Conservation (phyloP, 2,797 vertebrate genomes). For the Ptychadena robeensis region DNA sequence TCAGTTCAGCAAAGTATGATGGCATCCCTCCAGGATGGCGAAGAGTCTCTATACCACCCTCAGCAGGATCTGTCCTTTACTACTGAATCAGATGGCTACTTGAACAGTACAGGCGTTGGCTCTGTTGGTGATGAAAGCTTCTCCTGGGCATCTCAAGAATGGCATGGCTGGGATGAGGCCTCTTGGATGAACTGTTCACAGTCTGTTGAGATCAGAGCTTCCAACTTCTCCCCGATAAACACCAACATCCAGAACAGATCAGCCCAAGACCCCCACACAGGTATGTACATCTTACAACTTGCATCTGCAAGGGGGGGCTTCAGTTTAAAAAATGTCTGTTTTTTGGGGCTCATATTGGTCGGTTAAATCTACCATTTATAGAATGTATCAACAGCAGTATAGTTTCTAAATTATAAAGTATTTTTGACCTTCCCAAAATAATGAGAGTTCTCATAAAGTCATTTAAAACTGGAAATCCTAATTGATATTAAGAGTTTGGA, state of each 20-base stretch:
- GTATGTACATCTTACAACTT: conserved; percentile 1
- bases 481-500: too few relatives aligned
- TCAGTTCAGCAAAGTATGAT: not conserved
- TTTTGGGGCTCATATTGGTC: too few relatives aligned
- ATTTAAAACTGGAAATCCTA: too few relatives aligned
- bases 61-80: not conserved
- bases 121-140: conserved; percentile 47
- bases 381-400: too few relatives aligned
- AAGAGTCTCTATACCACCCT: conserved; percentile 21
- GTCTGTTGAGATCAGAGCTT: not conserved
- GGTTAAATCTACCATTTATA: too few relatives aligned
- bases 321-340: too few relatives aligned
- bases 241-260: not conserved
- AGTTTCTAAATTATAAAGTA: too few relatives aligned
- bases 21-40: not conserved
- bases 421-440: too few relatives aligned
- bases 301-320: too few relatives aligned
- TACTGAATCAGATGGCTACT: not conserved
- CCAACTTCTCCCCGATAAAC: not conserved
- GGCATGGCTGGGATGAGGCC: conserved; percentile 48
- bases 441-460: too few relatives aligned
- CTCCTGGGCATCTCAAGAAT: conserved; percentile 49
- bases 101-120: not conserved
- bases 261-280: conserved; percentile 10
- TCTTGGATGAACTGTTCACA: conserved; percentile 32